Conservation (phyloP, 2,797 vertebrate species). For the Hipposideros larvatus region DNA sequence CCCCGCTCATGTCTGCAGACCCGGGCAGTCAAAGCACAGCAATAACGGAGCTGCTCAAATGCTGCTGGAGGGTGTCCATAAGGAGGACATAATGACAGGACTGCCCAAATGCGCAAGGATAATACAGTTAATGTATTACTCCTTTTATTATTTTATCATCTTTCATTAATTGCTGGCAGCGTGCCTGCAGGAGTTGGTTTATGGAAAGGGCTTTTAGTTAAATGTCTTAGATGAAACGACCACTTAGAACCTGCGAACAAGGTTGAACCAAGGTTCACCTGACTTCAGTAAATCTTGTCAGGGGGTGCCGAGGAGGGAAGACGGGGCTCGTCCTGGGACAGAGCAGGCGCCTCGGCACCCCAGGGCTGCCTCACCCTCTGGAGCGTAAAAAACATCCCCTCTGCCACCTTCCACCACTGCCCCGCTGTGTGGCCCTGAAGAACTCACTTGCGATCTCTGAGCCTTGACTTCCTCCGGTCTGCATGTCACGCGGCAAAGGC, state of each 20-base stretch:
- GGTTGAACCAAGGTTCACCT: constrained; percentile 87
- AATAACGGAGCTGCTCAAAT: constrained; percentile 84
- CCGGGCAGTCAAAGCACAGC: constrained; percentile 82
- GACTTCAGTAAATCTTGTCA: constrained; percentile 84
- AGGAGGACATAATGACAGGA: constrained; percentile 88
- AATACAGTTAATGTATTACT: constrained; percentile 90
- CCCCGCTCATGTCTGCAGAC: constrained; percentile 82
- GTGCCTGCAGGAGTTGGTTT: constrained; percentile 84
- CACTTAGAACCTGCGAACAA: constrained; percentile 87
- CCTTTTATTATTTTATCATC: constrained; percentile 91
- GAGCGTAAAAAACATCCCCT: neutral
- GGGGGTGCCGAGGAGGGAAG: neutral
- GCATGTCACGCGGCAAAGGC: neutral
- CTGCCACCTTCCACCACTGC: fast-evolving
- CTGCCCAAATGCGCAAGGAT: constrained; percentile 86
- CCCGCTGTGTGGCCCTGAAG: neutral
- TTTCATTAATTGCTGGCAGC: constrained; percentile 90
- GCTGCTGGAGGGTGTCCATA: constrained; percentile 86
- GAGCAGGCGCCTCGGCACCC: neutral
- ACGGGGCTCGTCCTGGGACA: neutral
- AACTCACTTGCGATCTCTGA: neutral
- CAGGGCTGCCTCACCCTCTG: neutral
- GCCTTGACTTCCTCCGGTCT: neutral
- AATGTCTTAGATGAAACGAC: constrained; percentile 87
- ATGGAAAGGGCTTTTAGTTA: constrained; percentile 89